Evolutionary conservation across 2,797 vertebrate genomes (phyloP).

Genomic region (Anabacerthia variegaticeps): DNA sequence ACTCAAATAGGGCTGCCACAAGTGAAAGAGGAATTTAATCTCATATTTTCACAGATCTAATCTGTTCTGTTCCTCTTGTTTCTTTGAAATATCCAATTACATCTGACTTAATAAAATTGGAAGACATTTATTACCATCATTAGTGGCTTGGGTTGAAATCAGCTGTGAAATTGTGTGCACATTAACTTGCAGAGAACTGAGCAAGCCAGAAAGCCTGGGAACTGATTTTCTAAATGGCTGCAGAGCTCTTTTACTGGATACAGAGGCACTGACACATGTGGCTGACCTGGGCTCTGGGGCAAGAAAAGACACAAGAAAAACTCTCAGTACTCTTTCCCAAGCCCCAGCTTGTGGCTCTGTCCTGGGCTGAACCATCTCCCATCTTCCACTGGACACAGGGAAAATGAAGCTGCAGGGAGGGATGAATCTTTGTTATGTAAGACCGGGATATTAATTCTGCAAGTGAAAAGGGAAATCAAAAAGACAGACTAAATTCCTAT

Average conservation of each 20-base stretch:
- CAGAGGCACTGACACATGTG: rapidly evolving
- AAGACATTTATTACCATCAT: slow-evolving; percentile 2
- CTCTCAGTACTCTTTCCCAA: background rate
- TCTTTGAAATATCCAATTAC: slow-evolving; percentile 5
- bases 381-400: rapidly evolving
- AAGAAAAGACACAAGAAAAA: background rate
- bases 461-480: background rate
- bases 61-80: background rate
- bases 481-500: background rate
- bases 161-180: slow-evolving; percentile 1
- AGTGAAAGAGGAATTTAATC: background rate
- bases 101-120: background rate
- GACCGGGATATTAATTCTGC: background rate
- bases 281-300: background rate
- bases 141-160: background rate
- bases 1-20: background rate
- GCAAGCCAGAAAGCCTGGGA: background rate
- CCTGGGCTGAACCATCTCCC: background rate
- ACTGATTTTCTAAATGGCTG: background rate
- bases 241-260: background rate
- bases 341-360: background rate
- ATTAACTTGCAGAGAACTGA: background rate
- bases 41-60: background rate
- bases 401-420: background rate
- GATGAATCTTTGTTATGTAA: background rate